Evolutionary conservation across 2,113 vertebrate species (phyloP).

Genomic region (Erythrocercus mccallii): DNA sequence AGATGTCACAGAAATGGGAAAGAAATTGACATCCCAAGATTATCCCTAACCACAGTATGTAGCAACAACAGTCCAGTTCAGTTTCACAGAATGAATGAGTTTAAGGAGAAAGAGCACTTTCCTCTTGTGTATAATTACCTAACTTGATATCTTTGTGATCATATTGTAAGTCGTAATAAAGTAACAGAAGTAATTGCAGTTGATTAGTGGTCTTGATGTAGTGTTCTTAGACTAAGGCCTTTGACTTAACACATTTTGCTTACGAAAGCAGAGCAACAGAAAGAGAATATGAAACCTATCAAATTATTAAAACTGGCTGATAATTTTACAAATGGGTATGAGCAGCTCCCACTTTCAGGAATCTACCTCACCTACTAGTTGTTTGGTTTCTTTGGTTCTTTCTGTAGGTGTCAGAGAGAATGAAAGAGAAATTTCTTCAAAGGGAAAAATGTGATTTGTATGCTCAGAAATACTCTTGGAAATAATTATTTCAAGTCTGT

Average conservation of each 20-base stretch:
- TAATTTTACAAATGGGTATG: neutral
- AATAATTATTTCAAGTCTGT: neutral
- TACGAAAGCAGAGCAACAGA: neutral
- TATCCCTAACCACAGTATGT: neutral
- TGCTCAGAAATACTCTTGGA: neutral
- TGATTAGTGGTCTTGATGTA: neutral
- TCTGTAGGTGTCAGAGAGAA: neutral
- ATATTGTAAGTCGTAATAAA: neutral
- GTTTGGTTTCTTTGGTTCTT: neutral
- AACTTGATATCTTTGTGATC: neutral
- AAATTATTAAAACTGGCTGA: neutral
- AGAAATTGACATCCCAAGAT: neutral
- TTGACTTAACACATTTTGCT: neutral
- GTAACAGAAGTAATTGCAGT: neutral
- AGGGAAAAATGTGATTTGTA: neutral
- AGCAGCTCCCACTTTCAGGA: neutral
- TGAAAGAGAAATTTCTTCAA: neutral
- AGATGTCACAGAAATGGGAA: neutral
- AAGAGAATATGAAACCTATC: neutral
- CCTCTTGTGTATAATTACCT: neutral
- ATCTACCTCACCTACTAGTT: neutral
- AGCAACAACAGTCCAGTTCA: neutral
- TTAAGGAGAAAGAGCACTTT: neutral
- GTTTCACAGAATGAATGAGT: neutral
- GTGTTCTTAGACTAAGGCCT: neutral